Base-by-base conservation (phyloP, 2,888 invertebrate genomes). In the Deilephila porcellus region DNA sequence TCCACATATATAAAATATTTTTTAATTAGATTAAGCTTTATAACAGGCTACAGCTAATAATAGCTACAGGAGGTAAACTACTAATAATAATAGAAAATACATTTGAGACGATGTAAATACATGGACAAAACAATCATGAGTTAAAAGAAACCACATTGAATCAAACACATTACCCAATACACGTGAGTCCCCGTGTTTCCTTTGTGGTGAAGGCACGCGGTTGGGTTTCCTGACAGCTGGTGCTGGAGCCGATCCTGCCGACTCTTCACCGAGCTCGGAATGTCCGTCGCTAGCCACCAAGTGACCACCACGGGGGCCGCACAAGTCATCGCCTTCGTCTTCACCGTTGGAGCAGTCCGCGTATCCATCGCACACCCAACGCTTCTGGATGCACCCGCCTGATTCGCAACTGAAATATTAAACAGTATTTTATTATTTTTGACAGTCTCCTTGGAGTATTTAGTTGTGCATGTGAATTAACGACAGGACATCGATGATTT, bases 361-460 rank as follows among this genome's bases (percentile, higher is more conserved):
- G 83, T 94, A 95, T 1, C 95, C 95, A 75, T 95, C 95, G 79
- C 95, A 95, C 25, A 93, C 76, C 95, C 95, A 95, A 4, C 90
- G 88, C 71, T 88, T 91, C 20, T 86, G 83, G 67, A 95, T 90
- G 77, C 95, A 95, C 1, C 86, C 86, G 6, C 93, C 93, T 1
- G 88, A 86, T 5, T 81, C 84, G 78, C 95, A 94, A 17, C 94
- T 95, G 84, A 37, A 56, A 72, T 56, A 20, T 6, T 3, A 34
- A n/a, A 53, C 19, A 34, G 25, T 29, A 52, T 63, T 52, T 4
- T n/a, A 4, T 25, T 25, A 20, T 25, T 25, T 6, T 56, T 45
- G 11, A 45, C 45, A 45, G 45, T 4, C 2, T 45, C 14, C 11
- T 45, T 45, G 11, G 3, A 45, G 45, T 45, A 14, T 45, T 11